These are phyloP conservation scores for Macrotis lagotis DNA, from an alignment of 2,113 vertebrate species.

Conservation along the genomic window DNA sequence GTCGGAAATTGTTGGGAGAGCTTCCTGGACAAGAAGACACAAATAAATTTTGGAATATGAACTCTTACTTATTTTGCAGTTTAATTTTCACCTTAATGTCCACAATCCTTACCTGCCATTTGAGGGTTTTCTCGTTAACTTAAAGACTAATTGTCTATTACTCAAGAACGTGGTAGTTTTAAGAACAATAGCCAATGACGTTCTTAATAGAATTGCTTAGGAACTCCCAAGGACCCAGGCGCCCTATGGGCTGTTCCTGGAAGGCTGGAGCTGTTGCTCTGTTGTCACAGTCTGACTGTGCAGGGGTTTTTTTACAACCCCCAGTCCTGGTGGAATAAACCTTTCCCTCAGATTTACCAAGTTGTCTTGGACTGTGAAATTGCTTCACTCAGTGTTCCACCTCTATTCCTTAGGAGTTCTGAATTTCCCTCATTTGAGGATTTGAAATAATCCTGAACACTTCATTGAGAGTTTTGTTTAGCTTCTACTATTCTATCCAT, in stretches of 20 bases:
- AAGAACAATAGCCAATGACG: conserved; percentile 94
- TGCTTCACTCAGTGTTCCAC: too few species aligned
- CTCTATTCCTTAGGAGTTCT: background rate
- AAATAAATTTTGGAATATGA: conserved; percentile 97
- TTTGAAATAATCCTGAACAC: background rate
- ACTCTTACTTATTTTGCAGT: conserved; percentile 94
- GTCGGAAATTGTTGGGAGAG: conserved; percentile 95
- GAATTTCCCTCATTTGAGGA: background rate
- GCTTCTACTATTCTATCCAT: background rate
- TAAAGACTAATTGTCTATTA: conserved; percentile 92
- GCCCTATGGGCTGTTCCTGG: too few species aligned
- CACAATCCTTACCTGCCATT: conserved; percentile 96
- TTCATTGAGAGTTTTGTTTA: background rate
- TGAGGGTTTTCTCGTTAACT: conserved; percentile 95
- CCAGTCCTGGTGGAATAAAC: too few species aligned
- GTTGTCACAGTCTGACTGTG: too few species aligned
- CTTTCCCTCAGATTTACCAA: too few species aligned
- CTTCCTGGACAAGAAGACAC: conserved; percentile 88
- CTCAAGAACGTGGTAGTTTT: conserved; percentile 93
- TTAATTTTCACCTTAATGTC: conserved; percentile 97
- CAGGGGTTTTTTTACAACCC: too few species aligned
- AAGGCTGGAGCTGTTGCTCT: too few species aligned
- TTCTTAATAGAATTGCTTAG: conserved; percentile 90
- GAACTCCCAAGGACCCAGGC: too few species aligned
- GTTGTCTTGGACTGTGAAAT: too few species aligned